Evolutionary conservation across 1,140 invertebrate genomes (phyloP).

Genomic region (Rhynchophorus ferrugineus): DNA sequence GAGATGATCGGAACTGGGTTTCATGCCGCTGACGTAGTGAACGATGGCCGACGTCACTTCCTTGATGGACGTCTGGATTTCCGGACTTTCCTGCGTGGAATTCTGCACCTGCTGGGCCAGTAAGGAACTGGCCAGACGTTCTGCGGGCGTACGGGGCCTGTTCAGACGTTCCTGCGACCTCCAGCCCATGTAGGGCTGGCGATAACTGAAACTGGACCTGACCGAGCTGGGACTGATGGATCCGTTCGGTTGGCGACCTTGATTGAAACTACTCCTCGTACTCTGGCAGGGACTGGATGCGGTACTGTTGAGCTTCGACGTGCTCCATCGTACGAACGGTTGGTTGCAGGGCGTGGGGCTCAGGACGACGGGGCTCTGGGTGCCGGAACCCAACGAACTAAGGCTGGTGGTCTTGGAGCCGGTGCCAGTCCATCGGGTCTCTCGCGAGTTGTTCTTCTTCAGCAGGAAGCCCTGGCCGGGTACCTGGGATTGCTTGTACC

Average conservation of each 20-base stretch:
- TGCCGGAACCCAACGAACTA: constrained; percentile 40
- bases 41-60: constrained; percentile 90
- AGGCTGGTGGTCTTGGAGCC: constrained; percentile 38
- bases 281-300: constrained; percentile 58
- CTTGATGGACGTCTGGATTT: constrained; percentile 83
- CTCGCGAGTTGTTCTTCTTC: constrained; percentile 29
- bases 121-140: constrained; percentile 62
- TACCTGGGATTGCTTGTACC: constrained; percentile 79
- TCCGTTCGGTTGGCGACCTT: constrained; percentile 37
- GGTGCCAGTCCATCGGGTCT: constrained; percentile 35
- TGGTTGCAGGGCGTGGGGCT: constrained; percentile 37
- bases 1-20: constrained; percentile 41
- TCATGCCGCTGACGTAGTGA: constrained; percentile 77
- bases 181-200: constrained; percentile 83
- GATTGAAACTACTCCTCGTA: constrained; percentile 55
- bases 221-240: constrained; percentile 42
- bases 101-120: constrained; percentile 43
- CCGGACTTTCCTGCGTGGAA: constrained; percentile 51
- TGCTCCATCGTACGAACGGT: constrained; percentile 73
- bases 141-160: constrained; percentile 72
- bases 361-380: constrained; percentile 33
- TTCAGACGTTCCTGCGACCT: constrained; percentile 74
- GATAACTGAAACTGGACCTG: constrained; percentile 54
- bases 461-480: constrained; percentile 60
- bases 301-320: constrained; percentile 72